A percentile compares a stretch with the other conserved stretches of the same genome.
Evolutionary conservation across 2,113 vertebrate genomes (phyloP).

Genomic region (Triplophysa rosa): DNA sequence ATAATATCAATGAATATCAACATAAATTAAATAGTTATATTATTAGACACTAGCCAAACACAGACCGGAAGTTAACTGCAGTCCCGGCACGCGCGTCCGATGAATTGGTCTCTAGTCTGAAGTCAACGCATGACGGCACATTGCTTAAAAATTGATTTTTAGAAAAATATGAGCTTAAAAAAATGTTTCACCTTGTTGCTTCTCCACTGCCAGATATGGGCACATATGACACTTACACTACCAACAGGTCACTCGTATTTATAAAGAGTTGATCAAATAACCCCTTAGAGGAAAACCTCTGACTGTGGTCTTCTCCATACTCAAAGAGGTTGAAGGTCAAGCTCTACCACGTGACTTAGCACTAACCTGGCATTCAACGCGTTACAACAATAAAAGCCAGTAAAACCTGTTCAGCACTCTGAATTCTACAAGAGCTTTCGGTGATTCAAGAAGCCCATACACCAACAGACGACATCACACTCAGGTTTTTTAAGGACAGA

Average conservation of each 20-base stretch:
- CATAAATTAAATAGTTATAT: too few relatives aligned
- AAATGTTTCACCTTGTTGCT: not conserved
- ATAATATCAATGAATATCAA: too few relatives aligned
- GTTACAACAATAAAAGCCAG: not conserved
- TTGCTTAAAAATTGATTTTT: slow-evolving; percentile 1
- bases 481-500: not conserved
- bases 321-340: not conserved
- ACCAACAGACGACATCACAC: not conserved
- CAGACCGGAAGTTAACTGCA: too few relatives aligned
- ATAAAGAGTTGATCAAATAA: not conserved
- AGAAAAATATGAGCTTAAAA: not conserved
- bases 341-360: too few relatives aligned
- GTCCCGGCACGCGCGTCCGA: too few relatives aligned
- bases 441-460: not conserved
- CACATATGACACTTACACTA: not conserved
- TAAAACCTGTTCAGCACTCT: not conserved
- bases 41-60: too few relatives aligned
- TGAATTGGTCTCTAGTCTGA: not conserved
- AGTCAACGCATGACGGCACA: not conserved
- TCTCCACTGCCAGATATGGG: not conserved
- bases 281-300: too few relatives aligned
- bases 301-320: too few relatives aligned
- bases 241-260: not conserved
- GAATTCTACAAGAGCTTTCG: not conserved
- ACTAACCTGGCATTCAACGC: not conserved